Evolutionary conservation across 2,888 invertebrate genomes (phyloP).

Genomic region (Drosophila rellima): DNA sequence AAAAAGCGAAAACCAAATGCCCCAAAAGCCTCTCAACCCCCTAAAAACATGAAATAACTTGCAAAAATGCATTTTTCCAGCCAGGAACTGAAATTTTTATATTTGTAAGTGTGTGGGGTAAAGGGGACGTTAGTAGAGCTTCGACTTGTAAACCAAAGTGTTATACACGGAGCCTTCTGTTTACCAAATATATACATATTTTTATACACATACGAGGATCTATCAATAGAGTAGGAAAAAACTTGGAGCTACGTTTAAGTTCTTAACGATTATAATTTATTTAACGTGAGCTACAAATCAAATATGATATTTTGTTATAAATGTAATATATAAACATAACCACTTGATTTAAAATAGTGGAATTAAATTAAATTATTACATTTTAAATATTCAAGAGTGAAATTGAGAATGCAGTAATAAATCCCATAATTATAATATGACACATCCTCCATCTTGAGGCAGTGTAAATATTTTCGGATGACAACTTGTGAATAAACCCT

Average conservation of each 20-base stretch:
- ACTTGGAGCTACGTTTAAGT: no score
- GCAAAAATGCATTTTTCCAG: slow-evolving; percentile 46
- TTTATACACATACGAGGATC: slow-evolving; percentile 13
- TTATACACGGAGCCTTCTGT: slow-evolving; percentile 52
- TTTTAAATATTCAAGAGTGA: not conserved
- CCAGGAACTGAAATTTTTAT: slow-evolving; percentile 33
- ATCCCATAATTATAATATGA: not conserved
- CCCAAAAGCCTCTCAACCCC: slow-evolving; percentile 21
- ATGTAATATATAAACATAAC: no score
- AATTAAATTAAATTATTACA: no score
- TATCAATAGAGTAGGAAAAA: not conserved
- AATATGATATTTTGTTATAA: no score
- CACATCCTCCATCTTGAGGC: not conserved
- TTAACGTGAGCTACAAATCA: no score
- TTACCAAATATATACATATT: slow-evolving; percentile 43
- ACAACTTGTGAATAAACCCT: slow-evolving; percentile 21
- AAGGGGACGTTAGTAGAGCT: not conserved
- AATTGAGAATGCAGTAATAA: not conserved
- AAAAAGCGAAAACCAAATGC: slow-evolving; percentile 43
- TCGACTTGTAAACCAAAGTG: slow-evolving; percentile 71
- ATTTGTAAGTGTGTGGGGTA: not conserved
- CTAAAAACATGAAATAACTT: slow-evolving; percentile 64
- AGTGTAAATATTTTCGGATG: not conserved
- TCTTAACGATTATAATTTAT: no score
- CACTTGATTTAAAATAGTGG: no score